Percentiles rank a stretch among this genome's conserved stretches.
Conservation (phyloP, 2,888 invertebrate genomes). For the Papilio protenor region DNA sequence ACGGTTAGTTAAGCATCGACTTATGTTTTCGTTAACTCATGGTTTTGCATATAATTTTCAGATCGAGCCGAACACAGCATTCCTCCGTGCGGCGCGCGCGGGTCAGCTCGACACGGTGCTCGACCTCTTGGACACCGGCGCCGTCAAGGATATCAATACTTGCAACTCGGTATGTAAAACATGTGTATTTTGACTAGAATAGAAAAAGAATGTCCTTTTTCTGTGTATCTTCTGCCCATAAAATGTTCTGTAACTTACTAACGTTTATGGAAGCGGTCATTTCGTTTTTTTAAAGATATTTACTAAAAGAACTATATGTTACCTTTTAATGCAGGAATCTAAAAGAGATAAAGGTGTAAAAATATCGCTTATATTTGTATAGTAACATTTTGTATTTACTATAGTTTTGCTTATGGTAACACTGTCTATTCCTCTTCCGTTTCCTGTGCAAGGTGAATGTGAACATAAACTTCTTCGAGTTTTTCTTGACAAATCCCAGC, state of each 20-base stretch:
- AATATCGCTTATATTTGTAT: too few relatives aligned
- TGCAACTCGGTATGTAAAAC: slow-evolving; percentile 94
- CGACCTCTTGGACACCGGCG: slow-evolving; percentile 94
- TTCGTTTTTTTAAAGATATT: too few relatives aligned
- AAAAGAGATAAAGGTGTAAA: too few relatives aligned
- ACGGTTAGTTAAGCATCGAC: too few relatives aligned
- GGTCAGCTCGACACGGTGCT: slow-evolving; percentile 98
- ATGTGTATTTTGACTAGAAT: neutral
- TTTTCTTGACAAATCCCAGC: too few relatives aligned
- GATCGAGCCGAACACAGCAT: slow-evolving; percentile 98
- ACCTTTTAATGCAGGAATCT: too few relatives aligned
- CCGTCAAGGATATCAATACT: slow-evolving; percentile 98
- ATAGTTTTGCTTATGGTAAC: too few relatives aligned
- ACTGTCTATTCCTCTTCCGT: too few relatives aligned
- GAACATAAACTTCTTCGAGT: too few relatives aligned
- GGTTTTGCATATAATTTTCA: slow-evolving; percentile 73
- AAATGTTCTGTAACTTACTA: neutral
- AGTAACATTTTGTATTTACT: too few relatives aligned
- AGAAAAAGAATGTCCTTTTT: slow-evolving; percentile 45
- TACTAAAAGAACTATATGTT: too few relatives aligned
- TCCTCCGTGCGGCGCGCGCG: slow-evolving; percentile 98
- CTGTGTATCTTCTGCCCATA: neutral
- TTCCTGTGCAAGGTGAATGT: too few relatives aligned
- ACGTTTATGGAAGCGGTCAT: neutral
- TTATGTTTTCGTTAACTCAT: neutral